Base-by-base conservation (phyloP, 2,797 vertebrate genomes). In the Cuniculus paca region DNA sequence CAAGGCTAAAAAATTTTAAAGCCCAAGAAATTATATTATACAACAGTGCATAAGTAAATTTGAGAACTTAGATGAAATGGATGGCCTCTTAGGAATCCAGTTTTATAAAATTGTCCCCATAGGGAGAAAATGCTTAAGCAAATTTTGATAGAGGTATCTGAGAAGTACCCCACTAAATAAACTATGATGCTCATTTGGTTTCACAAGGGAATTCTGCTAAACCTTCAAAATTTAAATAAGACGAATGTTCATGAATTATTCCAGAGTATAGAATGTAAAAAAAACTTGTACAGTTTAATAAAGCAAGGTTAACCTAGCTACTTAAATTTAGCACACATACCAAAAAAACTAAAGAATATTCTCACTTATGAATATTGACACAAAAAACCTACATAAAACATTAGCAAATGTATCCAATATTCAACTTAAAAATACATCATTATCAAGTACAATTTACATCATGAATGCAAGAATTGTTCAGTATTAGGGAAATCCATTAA, bases 391-490 rank as follows among this genome's bases (percentile, higher is more conserved):
- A 56, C 45, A 90, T 72, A 60, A 91, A 80, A 87, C 22, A 39
- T 65, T 65, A 39, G 34, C 22, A 92, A 82, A 52, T 52, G 34
- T 80, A 88, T 88, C 42, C 31, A 39, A 63, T 72, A 88, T 88
- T 42, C 50, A 39, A 63, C 24, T 77, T 63, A 52, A 42, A 83
- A 83, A 92, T 50, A 72, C 14, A 75, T 42, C 68, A 65, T 24
- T 48, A 82, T 78, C 36, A 72, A 88, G 31, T 70, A 80, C 6
- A 93, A 48, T 75, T 42, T 82, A 34, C 63, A 19, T 72, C 19
- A 72, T 50, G 48, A 94, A 74, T 63, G 42, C 31, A 70, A 96
- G 56, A 92, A 74, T 88, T 61, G 45, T 50, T 91, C 56, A 31
- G 42, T 39, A 34, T 74, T 65, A 84, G n/a, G 56, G 39, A 88